Evolutionary conservation across 2,888 invertebrate species (phyloP), one percentile per base, ranked within the genome.

Genomic region (Platycheirus rosarum): DNA sequence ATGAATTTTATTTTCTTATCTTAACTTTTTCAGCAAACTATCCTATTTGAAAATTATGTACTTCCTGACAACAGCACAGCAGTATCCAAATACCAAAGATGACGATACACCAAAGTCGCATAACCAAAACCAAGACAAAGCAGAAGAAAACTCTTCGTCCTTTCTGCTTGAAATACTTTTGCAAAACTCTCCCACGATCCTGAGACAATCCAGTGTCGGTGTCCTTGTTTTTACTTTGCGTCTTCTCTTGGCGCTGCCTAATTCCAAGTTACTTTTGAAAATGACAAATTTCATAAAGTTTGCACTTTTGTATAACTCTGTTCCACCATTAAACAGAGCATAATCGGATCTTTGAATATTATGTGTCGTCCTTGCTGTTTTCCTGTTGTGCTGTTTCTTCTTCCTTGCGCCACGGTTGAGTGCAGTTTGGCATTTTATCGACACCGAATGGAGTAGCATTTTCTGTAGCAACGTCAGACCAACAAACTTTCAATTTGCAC

Each of bases 221-320:
- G 35, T 18, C 18, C 0, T 37, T 1, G 20, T 9, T 7, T 7
- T 29, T 29, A 11, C 40, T n/a, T 57, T 40, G n/a, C n/a, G n/a
- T 42, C 26, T 44, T 20, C 42, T 18, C 26, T 44, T 44, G 5
- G 60, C 29, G 23, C 42, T 51, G 70, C 65, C 46, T 66, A 66
- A 60, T 60, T 66, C 16, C 18, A 46, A 62, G 66, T 76, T 62
- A 82, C 65, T 76, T 76, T 26, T 2, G 32, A 76, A 26, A 60
- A 82, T 71, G 80, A 76, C 76, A 76, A 82, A 76, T 76, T 82
- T 62, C 44, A 55, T 26, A 76, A 82, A 82, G 76, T 82, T 82
- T 71, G 46, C 49, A 70, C 51, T 76, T 82, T 66, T 53, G 65
- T 80, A 51, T 55, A 62, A 55, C 53, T 40, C 62, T 60, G 48